Evolutionary conservation across 2,113 vertebrate genomes (phyloP), one percentile per base, ranked within the genome.

Genomic region (Mugil cephalus): DNA sequence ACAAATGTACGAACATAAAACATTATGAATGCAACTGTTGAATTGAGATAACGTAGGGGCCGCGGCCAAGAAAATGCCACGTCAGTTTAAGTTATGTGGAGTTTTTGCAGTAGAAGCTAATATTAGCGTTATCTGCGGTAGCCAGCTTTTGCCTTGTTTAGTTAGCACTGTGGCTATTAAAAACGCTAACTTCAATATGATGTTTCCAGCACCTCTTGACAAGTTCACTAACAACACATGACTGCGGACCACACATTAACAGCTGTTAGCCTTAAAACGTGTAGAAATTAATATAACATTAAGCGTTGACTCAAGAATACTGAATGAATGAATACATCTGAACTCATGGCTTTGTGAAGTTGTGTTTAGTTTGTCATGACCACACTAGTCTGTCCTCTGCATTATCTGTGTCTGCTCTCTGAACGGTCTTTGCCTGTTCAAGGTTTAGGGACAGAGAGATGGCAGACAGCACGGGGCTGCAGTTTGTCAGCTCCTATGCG

Each of bases 401-500:
- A 30, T 30, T 30, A 30, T 30, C 24, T 30, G 5, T 30, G 24
- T 30, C 24, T 30, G 24, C 5, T 30, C 24, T 30, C 5, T 30
- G 24, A 30, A 30, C 24, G 24, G 24, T 5, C 24, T 55, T 15
- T 67, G 30, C 38, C 8, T 40, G 4, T 77, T 43, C 7, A 2
- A 69, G 60, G 48, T 62, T 34, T 18, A 50, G 13, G 11, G 38
- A 21, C 65, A 30, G 40, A 45, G 74, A 90, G 34, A 98, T 98
- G 97, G 87, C 94, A 10, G 96, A 97, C 79, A 96, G 94, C 50
- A 70, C 93, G 1, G 90, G 89, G 53, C 95, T 99, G 38, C 97
- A 98, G 93, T 98, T 96, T 79, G 97, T 99, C 85, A 99, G 96
- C 77, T 90, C 96, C 1, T 98, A 93, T 79, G 97, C 98, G 13